Percentiles rank a stretch among this genome's conserved stretches.
These are phyloP conservation scores for Epirrita christyi DNA, from an alignment of 2,888 invertebrate species.

Conservation along the genomic window DNA sequence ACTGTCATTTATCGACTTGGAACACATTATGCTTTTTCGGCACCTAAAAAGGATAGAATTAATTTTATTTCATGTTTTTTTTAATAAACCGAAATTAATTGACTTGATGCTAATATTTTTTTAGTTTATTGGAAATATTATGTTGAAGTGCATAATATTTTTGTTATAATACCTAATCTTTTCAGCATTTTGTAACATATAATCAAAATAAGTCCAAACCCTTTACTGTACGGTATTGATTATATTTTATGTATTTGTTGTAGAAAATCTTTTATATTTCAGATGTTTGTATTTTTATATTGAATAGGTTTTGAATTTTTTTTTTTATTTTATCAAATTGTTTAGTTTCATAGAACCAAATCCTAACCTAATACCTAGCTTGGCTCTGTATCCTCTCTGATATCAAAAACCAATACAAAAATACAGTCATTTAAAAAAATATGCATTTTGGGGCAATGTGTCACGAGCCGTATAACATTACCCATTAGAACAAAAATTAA, in stretches of 20 bases:
- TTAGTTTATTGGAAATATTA: neutral
- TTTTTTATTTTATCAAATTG: too few species aligned
- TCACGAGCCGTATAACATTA: neutral
- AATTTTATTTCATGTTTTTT: slow-evolving; percentile 19
- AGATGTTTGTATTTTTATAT: too few species aligned
- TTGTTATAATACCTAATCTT: neutral
- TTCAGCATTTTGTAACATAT: neutral
- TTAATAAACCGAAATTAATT: slow-evolving; percentile 6
- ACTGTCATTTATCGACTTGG: slow-evolving; percentile 18
- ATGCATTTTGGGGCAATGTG: neutral
- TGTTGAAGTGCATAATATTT: neutral
- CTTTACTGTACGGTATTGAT: too few species aligned
- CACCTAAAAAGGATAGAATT: slow-evolving; percentile 20
- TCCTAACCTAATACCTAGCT: too few species aligned
- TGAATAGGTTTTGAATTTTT: too few species aligned
- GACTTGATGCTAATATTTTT: slow-evolving; percentile 6
- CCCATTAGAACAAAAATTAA: neutral
- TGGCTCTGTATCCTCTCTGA: too few species aligned
- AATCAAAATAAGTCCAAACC: too few species aligned
- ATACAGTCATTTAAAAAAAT: too few species aligned
- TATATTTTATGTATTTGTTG: too few species aligned
- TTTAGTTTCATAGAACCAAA: too few species aligned
- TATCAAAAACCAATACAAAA: too few species aligned
- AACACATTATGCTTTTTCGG: slow-evolving; percentile 10
- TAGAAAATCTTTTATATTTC: too few species aligned